These are phyloP conservation scores for Pandion haliaetus DNA, from an alignment of 2,113 vertebrate species.

Conservation along the genomic window DNA sequence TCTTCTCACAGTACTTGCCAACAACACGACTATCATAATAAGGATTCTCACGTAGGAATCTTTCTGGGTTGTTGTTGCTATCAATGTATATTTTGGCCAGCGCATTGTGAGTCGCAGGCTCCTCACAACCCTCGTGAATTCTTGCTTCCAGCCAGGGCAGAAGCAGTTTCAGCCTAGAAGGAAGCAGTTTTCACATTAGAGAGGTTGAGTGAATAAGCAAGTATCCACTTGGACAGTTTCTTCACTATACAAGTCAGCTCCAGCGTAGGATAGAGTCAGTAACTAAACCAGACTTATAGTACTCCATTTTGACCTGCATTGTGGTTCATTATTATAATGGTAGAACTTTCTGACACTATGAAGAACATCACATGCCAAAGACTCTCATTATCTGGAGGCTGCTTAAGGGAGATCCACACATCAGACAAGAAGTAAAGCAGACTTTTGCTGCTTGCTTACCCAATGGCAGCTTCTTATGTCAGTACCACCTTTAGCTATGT, in stretches of 20 bases:
- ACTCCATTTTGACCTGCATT: background rate
- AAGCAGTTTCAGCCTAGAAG: slow-evolving; percentile 89
- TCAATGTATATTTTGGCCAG: slow-evolving; percentile 98
- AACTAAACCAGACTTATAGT: background rate
- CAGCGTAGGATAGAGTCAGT: background rate
- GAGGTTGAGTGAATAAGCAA: background rate
- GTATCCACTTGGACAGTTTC: background rate
- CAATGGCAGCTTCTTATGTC: background rate
- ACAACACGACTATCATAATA: slow-evolving; percentile 96
- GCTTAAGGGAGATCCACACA: background rate
- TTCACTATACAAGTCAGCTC: background rate
- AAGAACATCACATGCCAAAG: background rate
- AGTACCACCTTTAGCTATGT: background rate
- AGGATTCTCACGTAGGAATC: slow-evolving; percentile 96
- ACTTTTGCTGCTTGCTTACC: background rate
- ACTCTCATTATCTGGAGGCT: background rate
- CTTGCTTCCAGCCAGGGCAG: slow-evolving; percentile 96
- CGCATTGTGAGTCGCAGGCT: slow-evolving; percentile 96
- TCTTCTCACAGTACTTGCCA: slow-evolving; percentile 98
- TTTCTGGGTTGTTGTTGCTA: slow-evolving; percentile 97
- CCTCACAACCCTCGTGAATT: slow-evolving; percentile 96
- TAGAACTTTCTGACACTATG: background rate
- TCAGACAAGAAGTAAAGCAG: background rate
- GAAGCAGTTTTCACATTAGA: background rate
- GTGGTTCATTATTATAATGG: background rate